A percentile compares a stretch with the other conserved stretches of the same genome.
phyloP scores from a whole-genome alignment of 2,797 vertebrate species.

The Xiphorhynchus erythropygius region DNA sequence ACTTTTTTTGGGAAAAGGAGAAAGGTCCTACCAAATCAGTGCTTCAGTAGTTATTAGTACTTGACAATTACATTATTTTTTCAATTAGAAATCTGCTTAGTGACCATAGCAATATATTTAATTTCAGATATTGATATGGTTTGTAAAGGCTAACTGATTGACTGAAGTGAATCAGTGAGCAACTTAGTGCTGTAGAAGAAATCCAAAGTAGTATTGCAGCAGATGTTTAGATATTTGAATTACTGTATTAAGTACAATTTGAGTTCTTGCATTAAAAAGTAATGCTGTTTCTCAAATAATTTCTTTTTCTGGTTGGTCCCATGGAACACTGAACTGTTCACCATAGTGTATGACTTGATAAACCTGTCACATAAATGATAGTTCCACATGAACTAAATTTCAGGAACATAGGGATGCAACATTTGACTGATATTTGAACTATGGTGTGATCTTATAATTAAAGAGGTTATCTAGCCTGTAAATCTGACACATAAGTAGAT shows the following conservation, averaged over 20 bases:
- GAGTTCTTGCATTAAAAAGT: neutral
- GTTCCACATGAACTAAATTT: neutral
- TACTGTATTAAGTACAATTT: neutral
- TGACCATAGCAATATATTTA: neutral
- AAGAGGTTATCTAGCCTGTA: neutral
- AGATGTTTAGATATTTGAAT: neutral
- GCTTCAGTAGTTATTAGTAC: neutral
- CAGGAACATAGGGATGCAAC: neutral
- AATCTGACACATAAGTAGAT: neutral
- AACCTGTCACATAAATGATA: neutral
- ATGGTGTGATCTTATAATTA: neutral
- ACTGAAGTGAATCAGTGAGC: neutral
- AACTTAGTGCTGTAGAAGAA: neutral
- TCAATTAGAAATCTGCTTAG: neutral
- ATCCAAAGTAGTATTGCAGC: neutral
- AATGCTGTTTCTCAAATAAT: neutral
- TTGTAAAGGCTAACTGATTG: neutral
- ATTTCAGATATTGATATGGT: neutral
- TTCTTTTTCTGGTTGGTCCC: neutral
- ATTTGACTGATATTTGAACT: neutral
- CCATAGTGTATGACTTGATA: neutral
- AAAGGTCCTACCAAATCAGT: neutral
- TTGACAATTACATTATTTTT: neutral
- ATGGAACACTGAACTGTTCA: neutral
- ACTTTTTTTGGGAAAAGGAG: neutral